These are phyloP conservation scores for Pinctada fucata DNA, from an alignment of 2,888 invertebrate genomes.

Conservation along the genomic window DNA sequence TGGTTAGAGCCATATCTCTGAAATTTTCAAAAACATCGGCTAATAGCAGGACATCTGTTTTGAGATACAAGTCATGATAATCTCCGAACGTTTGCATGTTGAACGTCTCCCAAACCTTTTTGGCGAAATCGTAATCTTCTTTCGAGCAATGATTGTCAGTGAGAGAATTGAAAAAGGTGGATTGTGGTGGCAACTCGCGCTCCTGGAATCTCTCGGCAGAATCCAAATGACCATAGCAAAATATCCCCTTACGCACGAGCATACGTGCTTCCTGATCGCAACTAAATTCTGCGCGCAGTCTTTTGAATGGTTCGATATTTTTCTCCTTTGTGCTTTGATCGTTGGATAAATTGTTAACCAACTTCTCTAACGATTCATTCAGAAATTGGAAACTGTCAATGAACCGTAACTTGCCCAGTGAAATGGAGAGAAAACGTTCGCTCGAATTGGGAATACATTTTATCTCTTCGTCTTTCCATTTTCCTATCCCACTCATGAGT, in stretches of 20 bases:
- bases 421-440: constrained; percentile 36
- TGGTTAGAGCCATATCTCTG: too few species aligned
- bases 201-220: constrained; percentile 30
- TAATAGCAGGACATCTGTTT: too few species aligned
- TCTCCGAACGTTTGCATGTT: too few species aligned
- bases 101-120: constrained; percentile 38
- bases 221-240: constrained; percentile 69
- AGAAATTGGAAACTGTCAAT: constrained; percentile 35
- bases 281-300: neutral
- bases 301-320: neutral
- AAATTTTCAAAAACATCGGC: too few species aligned
- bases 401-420: constrained; percentile 28
- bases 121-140: constrained; percentile 51
- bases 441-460: too few species aligned
- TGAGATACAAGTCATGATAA: too few species aligned
- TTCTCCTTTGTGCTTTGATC: too few species aligned
- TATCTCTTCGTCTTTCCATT: constrained; percentile 15
- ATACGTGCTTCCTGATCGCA: constrained; percentile 54
- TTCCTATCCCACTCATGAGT: constrained; percentile 10
- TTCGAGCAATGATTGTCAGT: constrained; percentile 29
- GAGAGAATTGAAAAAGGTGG: constrained; percentile 44
- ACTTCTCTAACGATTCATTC: constrained; percentile 11
- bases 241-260: constrained; percentile 66
- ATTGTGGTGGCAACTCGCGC: constrained; percentile 10
- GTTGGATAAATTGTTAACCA: constrained; percentile 17